phyloP scores from a whole-genome alignment of 2,888 invertebrate species.

The Tetrapedia diversipes region DNA sequence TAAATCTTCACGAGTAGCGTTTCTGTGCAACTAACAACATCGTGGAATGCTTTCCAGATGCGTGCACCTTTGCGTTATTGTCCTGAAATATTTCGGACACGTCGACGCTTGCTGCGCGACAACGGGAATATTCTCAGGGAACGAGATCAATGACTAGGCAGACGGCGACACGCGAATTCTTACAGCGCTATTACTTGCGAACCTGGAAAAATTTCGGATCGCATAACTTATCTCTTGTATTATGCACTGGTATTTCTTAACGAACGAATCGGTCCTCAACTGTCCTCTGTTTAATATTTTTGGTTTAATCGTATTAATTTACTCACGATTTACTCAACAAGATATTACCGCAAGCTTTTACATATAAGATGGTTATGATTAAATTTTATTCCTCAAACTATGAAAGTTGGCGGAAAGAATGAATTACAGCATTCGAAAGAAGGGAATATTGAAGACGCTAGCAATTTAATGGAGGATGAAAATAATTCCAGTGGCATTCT shows the following conservation, averaged over 20 bases:
- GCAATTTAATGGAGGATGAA: not conserved
- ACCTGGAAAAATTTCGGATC: slow-evolving; percentile 18
- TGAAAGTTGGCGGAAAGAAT: too few relatives aligned
- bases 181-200: slow-evolving; percentile 10
- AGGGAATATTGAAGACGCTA: not conserved
- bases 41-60: slow-evolving; percentile 16
- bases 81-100: slow-evolving; percentile 36
- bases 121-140: slow-evolving; percentile 23
- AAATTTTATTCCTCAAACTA: too few relatives aligned
- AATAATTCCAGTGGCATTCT: not conserved
- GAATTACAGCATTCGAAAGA: not conserved
- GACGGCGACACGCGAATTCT: slow-evolving; percentile 9
- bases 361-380: too few relatives aligned
- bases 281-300: not conserved
- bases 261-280: not conserved
- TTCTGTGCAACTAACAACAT: slow-evolving; percentile 18
- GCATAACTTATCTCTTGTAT: not conserved
- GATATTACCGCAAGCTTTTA: too few relatives aligned
- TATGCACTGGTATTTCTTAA: not conserved
- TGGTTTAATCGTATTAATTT: not conserved
- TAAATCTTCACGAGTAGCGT: slow-evolving; percentile 36
- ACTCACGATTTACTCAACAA: too few relatives aligned
- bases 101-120: slow-evolving; percentile 18
- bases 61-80: slow-evolving; percentile 39
- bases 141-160: slow-evolving; percentile 41